Conservation (phyloP, 2,797 vertebrate species). For the Pitangus sulphuratus region DNA sequence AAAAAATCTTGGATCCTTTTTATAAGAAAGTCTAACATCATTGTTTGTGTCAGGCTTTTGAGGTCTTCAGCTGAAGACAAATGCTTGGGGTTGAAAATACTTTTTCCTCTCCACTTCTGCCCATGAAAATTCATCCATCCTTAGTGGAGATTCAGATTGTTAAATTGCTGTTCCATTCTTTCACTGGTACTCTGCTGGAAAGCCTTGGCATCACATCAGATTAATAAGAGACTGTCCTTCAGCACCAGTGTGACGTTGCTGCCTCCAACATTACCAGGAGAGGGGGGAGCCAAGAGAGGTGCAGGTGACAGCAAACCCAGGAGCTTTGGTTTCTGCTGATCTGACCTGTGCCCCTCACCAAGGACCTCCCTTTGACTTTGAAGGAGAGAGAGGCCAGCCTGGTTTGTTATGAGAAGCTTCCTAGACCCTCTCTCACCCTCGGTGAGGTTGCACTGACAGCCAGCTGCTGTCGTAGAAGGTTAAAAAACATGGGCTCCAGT, state of each 20-base stretch:
- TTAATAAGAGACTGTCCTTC: background rate
- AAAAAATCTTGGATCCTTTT: background rate
- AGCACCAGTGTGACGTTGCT: fast-evolving
- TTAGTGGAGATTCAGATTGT: background rate
- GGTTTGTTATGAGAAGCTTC: background rate
- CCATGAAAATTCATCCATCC: background rate
- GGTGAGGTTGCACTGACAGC: background rate
- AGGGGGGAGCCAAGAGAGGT: too few species aligned
- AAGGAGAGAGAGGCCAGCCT: background rate
- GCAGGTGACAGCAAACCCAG: background rate
- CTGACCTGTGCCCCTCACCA: fast-evolving
- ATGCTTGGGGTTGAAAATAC: background rate
- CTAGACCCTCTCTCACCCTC: fast-evolving
- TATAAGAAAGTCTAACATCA: background rate
- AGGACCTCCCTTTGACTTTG: background rate
- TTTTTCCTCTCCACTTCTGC: background rate
- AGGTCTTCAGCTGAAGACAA: background rate
- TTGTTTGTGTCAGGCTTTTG: background rate
- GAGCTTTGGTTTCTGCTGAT: background rate
- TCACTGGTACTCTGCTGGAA: background rate
- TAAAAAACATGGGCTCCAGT: fast-evolving
- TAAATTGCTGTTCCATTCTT: background rate
- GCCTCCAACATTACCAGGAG: background rate
- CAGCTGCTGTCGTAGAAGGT: background rate
- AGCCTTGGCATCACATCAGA: background rate